A percentile compares a stretch with the other conserved stretches of the same genome.
These are phyloP conservation scores for Galerucella calmariensis DNA, from an alignment of 2,888 invertebrate genomes.

Conservation along the genomic window DNA sequence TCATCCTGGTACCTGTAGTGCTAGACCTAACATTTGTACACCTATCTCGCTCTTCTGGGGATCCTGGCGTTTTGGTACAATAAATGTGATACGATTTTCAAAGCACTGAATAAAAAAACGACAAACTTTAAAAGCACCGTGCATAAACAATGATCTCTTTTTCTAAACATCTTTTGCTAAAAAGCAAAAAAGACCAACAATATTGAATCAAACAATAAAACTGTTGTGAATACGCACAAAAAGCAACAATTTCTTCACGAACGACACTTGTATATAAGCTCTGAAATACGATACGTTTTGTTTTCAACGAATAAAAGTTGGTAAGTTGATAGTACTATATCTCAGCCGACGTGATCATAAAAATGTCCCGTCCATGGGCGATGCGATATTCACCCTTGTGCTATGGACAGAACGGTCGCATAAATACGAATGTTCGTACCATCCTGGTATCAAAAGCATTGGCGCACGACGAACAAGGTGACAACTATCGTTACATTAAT, in stretches of 20 bases:
- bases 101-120: background rate
- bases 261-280: conserved; percentile 61
- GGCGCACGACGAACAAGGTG: conserved; percentile 22
- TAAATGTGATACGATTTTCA: background rate
- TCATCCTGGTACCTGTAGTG: no score
- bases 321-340: conserved; percentile 67
- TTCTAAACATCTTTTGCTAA: conserved; percentile 9
- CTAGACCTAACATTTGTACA: no score
- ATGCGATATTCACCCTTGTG: conserved; percentile 59
- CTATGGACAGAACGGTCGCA: conserved; percentile 51
- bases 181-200: conserved; percentile 20
- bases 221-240: conserved; percentile 47
- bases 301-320: conserved; percentile 65
- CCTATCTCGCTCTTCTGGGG: no score
- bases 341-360: conserved; percentile 65
- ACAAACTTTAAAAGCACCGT: background rate
- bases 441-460: conserved; percentile 29
- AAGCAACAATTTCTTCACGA: conserved; percentile 61
- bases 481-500: conserved; percentile 10
- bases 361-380: conserved; percentile 61
- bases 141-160: conserved; percentile 8
- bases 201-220: conserved; percentile 41
- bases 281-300: conserved; percentile 65
- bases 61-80: no score
- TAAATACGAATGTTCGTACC: conserved; percentile 53